These are phyloP conservation scores for Branchipolynoe longqiensis DNA, from an alignment of 2,888 invertebrate genomes.

Conservation along the genomic window DNA sequence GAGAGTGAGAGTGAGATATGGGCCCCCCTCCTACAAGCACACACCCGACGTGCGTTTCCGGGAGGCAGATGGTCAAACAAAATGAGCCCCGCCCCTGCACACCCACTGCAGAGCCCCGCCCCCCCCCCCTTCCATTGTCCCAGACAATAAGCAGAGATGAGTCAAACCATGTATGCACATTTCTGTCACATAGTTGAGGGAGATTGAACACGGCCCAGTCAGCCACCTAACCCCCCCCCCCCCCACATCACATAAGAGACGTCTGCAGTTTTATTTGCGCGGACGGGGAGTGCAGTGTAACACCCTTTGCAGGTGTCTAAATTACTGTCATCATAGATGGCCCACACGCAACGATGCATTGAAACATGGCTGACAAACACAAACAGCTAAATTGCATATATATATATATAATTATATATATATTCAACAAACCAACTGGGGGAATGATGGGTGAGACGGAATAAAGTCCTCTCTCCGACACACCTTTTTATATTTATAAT, in stretches of 20 bases:
- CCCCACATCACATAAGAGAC: neutral
- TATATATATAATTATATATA: no score
- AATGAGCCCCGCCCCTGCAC: neutral
- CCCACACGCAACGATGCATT: neutral
- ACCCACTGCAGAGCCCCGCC: neutral
- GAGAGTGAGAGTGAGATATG: no score
- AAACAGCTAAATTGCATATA: no score
- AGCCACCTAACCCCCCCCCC: neutral
- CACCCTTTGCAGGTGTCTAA: neutral
- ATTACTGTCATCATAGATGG: no score
- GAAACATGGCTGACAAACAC: neutral
- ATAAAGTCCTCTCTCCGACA: no score
- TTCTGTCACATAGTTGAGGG: slow-evolving; percentile 22
- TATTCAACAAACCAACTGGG: no score
- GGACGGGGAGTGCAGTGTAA: neutral
- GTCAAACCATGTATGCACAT: slow-evolving; percentile 46
- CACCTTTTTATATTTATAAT: no score
- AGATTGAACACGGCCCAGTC: no score
- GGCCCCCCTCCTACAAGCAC: no score
- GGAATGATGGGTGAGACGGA: no score
- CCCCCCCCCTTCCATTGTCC: neutral
- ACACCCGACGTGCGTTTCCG: neutral
- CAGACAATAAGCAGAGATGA: slow-evolving; percentile 30
- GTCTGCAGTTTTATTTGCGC: neutral
- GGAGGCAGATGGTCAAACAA: slow-evolving; percentile 48